Evolutionary conservation across 2,888 invertebrate genomes (phyloP), one percentile per base, ranked within the genome.

Genomic region (Dimorphilus gyrociliatus): DNA sequence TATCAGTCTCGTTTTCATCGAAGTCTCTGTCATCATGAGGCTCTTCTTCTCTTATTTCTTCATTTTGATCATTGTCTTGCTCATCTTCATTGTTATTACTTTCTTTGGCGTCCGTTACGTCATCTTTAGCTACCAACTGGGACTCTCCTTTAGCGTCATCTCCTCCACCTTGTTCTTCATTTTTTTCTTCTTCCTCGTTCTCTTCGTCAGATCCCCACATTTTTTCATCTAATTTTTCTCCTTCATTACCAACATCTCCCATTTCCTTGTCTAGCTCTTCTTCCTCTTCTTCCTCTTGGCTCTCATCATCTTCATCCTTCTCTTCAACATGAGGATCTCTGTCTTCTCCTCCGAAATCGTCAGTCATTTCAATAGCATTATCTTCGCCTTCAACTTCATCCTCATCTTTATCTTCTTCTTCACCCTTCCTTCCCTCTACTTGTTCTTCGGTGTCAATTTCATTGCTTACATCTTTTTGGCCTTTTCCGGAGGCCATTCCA

Each of bases 401-500:
- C 38, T 88, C 81, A 57, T 82, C 80, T 53, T 88, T 84, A 13
- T 35, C 28, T 46, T 51, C 36, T n/a, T 69, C 68, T 34, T 75
- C 71, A 38, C 81, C 76, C 48, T 82, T 73, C 48, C 79, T 81
- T 27, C 77, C 75, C 19, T 78, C 29, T 33, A 61, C 52, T 53
- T 92, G 90, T 67, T 90, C 90, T 41, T 65, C 61, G n/a, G 73
- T 73, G 55, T 82, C 81, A 30, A 90, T 81, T 52, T 60, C 75
- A 36, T 94, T 90, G 0, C 92, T 92, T 16, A 92, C 85, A 60
- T 99, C 94, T 48, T 80, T 84, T 13, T 30, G 33, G 1, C 88
- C 88, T 64, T 78, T 76, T 1, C 90, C 92, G 38, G 90, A 90
- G 0, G 85, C 86, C 3, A 92, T 67, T 0, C 92, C 92, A 53